A percentile compares a stretch with the other conserved stretches of the same genome.
phyloP scores from a whole-genome alignment of 2,888 invertebrate species.

The Brenthis daphne region DNA sequence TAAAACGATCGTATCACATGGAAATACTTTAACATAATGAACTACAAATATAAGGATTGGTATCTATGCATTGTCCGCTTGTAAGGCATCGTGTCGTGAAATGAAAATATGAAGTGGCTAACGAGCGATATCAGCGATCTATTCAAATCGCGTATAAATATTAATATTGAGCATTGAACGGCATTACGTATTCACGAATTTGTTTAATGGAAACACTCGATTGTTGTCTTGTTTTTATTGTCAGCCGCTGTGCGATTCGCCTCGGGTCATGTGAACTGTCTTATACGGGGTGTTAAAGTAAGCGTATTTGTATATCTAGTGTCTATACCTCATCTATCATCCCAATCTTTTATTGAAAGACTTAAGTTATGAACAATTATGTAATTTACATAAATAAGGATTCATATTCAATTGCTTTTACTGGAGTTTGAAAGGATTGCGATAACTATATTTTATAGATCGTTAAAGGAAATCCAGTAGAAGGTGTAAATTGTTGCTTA shows the following conservation, averaged over 20 bases:
- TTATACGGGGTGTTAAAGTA: constrained; percentile 58
- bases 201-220: constrained; percentile 70
- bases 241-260: constrained; percentile 57
- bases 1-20: constrained; percentile 17
- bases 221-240: constrained; percentile 72
- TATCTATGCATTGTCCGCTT: constrained; percentile 19
- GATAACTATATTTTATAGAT: background rate
- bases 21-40: constrained; percentile 19
- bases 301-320: background rate
- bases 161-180: constrained; percentile 67
- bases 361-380: too few species aligned
- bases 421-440: too few species aligned
- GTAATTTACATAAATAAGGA: too few species aligned
- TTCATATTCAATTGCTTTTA: too few species aligned
- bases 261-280: constrained; percentile 60
- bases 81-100: constrained; percentile 33
- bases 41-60: constrained; percentile 15
- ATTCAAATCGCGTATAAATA: constrained; percentile 77
- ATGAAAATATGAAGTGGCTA: constrained; percentile 38
- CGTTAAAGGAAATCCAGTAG: constrained; percentile 20
- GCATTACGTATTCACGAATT: constrained; percentile 75
- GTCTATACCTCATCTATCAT: too few species aligned
- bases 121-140: constrained; percentile 69
- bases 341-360: too few species aligned
- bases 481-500: constrained; percentile 62